phyloP scores from a whole-genome alignment of 2,888 invertebrate genomes.

The Lottia gigantea region DNA sequence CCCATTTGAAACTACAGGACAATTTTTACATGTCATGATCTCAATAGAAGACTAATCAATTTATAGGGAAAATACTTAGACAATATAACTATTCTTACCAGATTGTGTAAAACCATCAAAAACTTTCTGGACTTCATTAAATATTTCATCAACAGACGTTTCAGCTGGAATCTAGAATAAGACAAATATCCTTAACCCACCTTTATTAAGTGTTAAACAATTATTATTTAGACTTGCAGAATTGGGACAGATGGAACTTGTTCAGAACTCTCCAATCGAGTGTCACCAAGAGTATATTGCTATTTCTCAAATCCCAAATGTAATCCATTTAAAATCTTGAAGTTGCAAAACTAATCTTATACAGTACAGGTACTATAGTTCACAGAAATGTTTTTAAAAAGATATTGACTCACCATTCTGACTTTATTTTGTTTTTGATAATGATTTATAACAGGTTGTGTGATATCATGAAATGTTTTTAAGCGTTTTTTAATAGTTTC shows the following conservation, averaged over 20 bases:
- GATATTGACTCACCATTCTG: slow-evolving; percentile 72
- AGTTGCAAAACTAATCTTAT: no score
- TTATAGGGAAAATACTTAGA: no score
- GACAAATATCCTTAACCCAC: no score
- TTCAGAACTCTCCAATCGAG: no score
- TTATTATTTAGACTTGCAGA: no score
- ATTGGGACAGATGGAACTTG: no score
- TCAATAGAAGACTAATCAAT: background rate
- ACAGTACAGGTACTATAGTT: no score
- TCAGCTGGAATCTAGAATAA: slow-evolving; percentile 51
- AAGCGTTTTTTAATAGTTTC: slow-evolving; percentile 91
- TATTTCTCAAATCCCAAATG: no score
- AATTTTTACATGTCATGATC: background rate
- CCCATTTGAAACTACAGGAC: no score
- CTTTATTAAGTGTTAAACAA: no score
- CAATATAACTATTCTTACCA: slow-evolving; percentile 24
- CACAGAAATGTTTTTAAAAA: background rate
- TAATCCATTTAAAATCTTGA: no score
- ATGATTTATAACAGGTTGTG: slow-evolving; percentile 84
- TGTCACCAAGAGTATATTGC: no score
- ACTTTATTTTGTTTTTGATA: slow-evolving; percentile 81
- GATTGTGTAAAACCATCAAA: slow-evolving; percentile 39
- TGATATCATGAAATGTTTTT: slow-evolving; percentile 88
- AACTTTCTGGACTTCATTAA: slow-evolving; percentile 46
- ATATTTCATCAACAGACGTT: slow-evolving; percentile 51